These are phyloP conservation scores for Lycaon pictus DNA, from an alignment of 2,113 vertebrate species.

Conservation along the genomic window DNA sequence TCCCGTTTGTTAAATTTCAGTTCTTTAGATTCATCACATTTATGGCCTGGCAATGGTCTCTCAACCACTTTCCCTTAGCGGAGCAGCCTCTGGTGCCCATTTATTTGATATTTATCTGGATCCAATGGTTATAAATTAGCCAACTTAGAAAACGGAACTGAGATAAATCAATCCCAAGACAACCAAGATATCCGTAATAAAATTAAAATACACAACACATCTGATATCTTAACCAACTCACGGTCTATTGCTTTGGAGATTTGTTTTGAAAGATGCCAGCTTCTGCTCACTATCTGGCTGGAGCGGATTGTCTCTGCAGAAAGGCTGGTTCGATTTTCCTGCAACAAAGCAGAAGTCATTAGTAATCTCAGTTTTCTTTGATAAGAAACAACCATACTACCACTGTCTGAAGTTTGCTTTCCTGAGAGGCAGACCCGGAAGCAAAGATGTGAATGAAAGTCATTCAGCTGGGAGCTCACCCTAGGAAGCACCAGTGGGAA, in stretches of 20 bases:
- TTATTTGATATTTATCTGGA: background rate
- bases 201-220: constrained; percentile 41
- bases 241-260: constrained; percentile 20
- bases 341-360: background rate
- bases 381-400: background rate
- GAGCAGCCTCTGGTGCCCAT: background rate
- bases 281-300: background rate
- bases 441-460: background rate
- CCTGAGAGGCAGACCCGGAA: background rate
- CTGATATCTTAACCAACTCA: constrained; percentile 62
- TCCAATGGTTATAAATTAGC: background rate
- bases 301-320: constrained; percentile 47
- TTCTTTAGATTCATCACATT: background rate
- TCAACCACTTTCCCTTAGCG: background rate
- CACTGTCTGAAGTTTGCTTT: background rate
- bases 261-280: background rate
- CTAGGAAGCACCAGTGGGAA: background rate
- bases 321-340: constrained; percentile 17
- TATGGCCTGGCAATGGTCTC: background rate
- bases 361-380: background rate
- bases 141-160: constrained; percentile 32
- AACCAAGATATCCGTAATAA: constrained; percentile 7
- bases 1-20: background rate
- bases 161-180: constrained; percentile 20
- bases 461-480: background rate